Base-by-base conservation (phyloP, 2,113 vertebrate genomes). In the Nibea albiflora region DNA sequence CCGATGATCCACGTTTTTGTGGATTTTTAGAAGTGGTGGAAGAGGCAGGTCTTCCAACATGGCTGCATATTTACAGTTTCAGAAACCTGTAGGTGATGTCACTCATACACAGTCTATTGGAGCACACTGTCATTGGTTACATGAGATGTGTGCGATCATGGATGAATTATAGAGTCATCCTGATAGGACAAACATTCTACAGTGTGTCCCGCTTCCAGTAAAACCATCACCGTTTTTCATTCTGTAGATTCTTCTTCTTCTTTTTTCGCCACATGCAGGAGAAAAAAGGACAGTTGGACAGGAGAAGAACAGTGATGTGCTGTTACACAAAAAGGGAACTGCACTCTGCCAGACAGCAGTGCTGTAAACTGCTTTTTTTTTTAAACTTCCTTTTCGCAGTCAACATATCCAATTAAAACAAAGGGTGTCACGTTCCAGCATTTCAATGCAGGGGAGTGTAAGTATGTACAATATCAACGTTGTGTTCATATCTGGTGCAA, bases 391-490 rank as follows among this genome's bases (percentile, higher is more conserved):
- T 61, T 44, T 42, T 20, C 15, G 56, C 3, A 3, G 19, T 35
- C 28, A 35, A 4, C 57, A 10, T 19, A 9, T 35, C 47, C 60
- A 66, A 8, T 52, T 44, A 60, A 39, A 63, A 72, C 8, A 54
- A 53, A 11, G 8, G 39, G 11, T 7, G 7, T 17, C 3, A 5
- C 60, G 39, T 24, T 76, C 39, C 67, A 39, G 58, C 17, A 56
- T 26, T 28, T 68, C 17, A 42, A 57, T 46, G 63, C 24, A 56
- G 39, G 24, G 47, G 28, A 63, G 47, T 14, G 56, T 49, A 17
- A 53, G 44, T 28, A 68, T 20, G 64, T 24, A 69, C 19, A 26
- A 52, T 53, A 73, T 65, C 56, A 56, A 19, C 73, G 63, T 64
- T 61, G 26, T 42, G 39, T 49, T 54, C 2, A 31, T 52, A 62